Evolutionary conservation across 2,888 invertebrate genomes (phyloP).

Genomic region (Scrobipalpa costella): DNA sequence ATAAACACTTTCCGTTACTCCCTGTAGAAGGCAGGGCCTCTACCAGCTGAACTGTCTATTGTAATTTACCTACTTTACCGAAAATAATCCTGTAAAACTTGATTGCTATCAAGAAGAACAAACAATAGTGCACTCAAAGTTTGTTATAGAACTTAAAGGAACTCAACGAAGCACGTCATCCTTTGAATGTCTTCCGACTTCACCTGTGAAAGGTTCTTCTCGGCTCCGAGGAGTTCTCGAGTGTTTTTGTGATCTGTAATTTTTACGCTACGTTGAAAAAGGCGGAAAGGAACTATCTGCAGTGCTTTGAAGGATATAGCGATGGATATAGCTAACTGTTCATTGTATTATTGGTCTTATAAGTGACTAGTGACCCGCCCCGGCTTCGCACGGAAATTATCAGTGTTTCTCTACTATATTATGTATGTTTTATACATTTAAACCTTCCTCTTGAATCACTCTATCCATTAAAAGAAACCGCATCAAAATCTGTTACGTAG

Average conservation of each 20-base stretch:
- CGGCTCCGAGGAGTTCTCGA: neutral
- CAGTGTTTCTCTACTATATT: no score
- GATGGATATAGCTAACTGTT: neutral
- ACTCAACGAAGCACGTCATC: slow-evolving; percentile 1
- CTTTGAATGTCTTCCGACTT: slow-evolving; percentile 3
- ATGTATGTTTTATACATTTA: no score
- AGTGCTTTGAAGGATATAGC: neutral
- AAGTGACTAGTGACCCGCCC: no score
- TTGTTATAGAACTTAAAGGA: neutral
- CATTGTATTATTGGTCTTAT: no score
- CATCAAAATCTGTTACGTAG: no score
- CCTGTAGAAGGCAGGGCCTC: no score
- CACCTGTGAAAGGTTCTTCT: neutral
- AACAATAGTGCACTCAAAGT: neutral
- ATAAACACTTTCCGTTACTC: no score
- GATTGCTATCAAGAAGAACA: neutral
- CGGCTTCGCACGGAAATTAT: no score
- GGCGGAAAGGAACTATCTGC: neutral
- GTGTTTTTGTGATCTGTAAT: neutral
- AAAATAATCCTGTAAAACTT: neutral
- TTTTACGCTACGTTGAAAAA: neutral
- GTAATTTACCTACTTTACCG: neutral
- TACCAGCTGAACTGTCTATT: neutral
- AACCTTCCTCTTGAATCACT: no score
- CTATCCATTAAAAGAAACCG: no score